phyloP scores from a whole-genome alignment of 2,888 invertebrate genomes.

The Eledone cirrhosa region DNA sequence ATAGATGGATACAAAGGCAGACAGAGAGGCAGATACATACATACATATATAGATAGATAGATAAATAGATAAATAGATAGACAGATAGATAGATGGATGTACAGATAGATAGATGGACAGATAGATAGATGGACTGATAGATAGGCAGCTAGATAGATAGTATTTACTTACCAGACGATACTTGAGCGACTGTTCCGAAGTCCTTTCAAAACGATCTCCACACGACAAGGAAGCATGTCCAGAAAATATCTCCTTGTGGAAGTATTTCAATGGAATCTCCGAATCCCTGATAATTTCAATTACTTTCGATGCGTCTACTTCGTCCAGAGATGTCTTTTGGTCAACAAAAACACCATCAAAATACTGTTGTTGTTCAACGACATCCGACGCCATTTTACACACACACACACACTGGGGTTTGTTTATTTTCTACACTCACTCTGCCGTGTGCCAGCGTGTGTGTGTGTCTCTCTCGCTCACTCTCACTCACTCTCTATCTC shows the following conservation, averaged over 20 bases:
- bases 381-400: slow-evolving; percentile 26
- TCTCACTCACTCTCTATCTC: background rate
- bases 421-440: background rate
- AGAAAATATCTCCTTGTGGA: slow-evolving; percentile 28
- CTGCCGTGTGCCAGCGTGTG: slow-evolving; percentile 2
- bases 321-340: slow-evolving; percentile 20
- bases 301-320: slow-evolving; percentile 20
- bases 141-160: too few species aligned
- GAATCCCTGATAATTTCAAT: slow-evolving; percentile 25
- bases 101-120: too few species aligned
- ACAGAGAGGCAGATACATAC: too few species aligned
- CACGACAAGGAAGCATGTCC: slow-evolving; percentile 25
- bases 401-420: slow-evolving; percentile 4
- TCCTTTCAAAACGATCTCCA: slow-evolving; percentile 19
- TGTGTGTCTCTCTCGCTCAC: background rate
- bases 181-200: slow-evolving; percentile 25
- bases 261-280: slow-evolving; percentile 21
- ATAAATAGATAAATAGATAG: too few species aligned
- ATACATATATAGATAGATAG: too few species aligned
- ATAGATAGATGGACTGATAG: too few species aligned
- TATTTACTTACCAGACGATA: slow-evolving; percentile 12
- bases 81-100: too few species aligned
- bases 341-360: slow-evolving; percentile 24
- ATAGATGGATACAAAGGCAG: too few species aligned
- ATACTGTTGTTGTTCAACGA: slow-evolving; percentile 19